These are phyloP conservation scores for Caenorhabditis elegans DNA, from an alignment of 1,140 invertebrate genomes.

Conservation along the genomic window WBcel235 BX284603.4:7085001-7085500, in stretches of 20 bases:
- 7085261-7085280: constrained; percentile 4
- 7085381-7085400: neutral
- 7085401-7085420: neutral
- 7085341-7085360: neutral
- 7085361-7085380: neutral
- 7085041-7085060: too few relatives aligned
- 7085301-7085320: neutral
- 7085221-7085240: neutral
- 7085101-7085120: too few relatives aligned
- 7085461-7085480: constrained; percentile 73
- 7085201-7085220: neutral
- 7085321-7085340: neutral
- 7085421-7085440: neutral
- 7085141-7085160: too few relatives aligned
- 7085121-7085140: too few relatives aligned
- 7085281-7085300: neutral
- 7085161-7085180: too few relatives aligned
- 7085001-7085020: too few relatives aligned
- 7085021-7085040: too few relatives aligned
- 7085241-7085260: neutral
- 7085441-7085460: neutral
- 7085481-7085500: constrained; percentile 87
- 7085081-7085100: too few relatives aligned
- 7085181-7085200: too few relatives aligned
- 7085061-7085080: too few relatives aligned